A percentile compares a stretch with the other conserved stretches of the same genome.
phyloP scores from a whole-genome alignment of 2,888 invertebrate genomes.

The Pheosia tremula region DNA sequence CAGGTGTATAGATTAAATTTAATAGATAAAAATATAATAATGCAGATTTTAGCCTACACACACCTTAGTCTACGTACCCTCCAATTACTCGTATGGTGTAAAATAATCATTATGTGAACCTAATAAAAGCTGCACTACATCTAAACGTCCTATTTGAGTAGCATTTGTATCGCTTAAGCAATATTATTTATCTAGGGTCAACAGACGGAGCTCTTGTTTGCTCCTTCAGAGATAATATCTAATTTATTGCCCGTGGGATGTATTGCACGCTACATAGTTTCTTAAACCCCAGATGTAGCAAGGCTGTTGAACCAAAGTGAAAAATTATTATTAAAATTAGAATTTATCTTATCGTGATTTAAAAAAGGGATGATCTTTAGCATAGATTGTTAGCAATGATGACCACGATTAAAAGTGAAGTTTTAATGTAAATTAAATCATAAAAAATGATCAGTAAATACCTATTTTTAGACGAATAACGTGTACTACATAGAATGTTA shows the following conservation, averaged over 20 bases:
- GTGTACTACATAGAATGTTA: too few species aligned
- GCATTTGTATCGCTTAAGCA: constrained; percentile 41
- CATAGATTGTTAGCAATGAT: too few species aligned
- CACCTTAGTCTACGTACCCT: background rate
- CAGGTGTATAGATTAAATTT: background rate
- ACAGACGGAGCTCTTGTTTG: constrained; percentile 53
- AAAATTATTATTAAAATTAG: too few species aligned
- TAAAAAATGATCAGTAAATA: too few species aligned
- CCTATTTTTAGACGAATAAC: too few species aligned
- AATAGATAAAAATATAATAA: background rate
- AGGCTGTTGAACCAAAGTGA: background rate
- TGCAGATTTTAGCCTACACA: background rate
- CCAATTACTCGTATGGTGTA: background rate
- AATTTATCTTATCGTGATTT: too few species aligned
- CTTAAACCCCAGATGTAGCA: constrained; percentile 1
- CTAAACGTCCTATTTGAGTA: background rate
- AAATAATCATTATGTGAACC: background rate
- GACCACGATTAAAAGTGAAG: too few species aligned
- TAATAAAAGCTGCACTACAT: constrained; percentile 39
- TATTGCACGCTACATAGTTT: constrained; percentile 24
- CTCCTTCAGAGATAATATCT: constrained; percentile 49
- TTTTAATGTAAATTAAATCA: too few species aligned
- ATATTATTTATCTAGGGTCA: constrained; percentile 68
- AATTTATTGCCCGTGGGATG: constrained; percentile 47
- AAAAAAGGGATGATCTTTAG: too few species aligned